Conservation (phyloP, 2,113 vertebrate genomes). For the Callospermophilus lateralis region DNA sequence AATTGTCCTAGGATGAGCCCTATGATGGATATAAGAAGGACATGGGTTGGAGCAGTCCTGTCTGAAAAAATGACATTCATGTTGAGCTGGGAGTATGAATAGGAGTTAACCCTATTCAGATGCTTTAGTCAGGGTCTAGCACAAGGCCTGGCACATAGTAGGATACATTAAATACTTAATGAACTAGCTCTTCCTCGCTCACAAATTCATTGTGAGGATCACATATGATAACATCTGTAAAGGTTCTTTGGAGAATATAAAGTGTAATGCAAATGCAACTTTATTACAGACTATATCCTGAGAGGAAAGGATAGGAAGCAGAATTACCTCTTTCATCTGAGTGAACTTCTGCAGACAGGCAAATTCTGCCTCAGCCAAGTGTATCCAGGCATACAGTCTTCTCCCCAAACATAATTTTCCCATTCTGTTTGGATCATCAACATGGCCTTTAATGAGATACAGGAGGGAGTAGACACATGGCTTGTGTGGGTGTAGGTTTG, state of each 20-base stretch:
- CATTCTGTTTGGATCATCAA: slow-evolving; percentile 74
- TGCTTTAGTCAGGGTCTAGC: neutral
- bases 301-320: slow-evolving; percentile 56
- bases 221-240: slow-evolving; percentile 51
- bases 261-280: neutral
- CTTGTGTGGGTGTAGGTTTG: slow-evolving; percentile 75
- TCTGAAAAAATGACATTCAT: neutral
- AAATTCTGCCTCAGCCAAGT: slow-evolving; percentile 61
- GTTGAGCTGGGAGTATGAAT: neutral
- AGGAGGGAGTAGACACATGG: slow-evolving; percentile 73
- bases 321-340: slow-evolving; percentile 52
- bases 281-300: slow-evolving; percentile 15
- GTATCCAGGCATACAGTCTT: slow-evolving; percentile 55
- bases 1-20: neutral
- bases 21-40: neutral
- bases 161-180: neutral
- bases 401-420: slow-evolving; percentile 70
- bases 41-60: neutral
- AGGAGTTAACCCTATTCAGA: slow-evolving; percentile 32
- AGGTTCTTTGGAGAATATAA: slow-evolving; percentile 49
- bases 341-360: slow-evolving; percentile 48
- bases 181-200: neutral
- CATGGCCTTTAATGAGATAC: slow-evolving; percentile 72
- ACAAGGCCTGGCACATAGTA: slow-evolving; percentile 1
- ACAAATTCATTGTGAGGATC: slow-evolving; percentile 35